Percentiles rank a stretch among this genome's conserved stretches.
phyloP scores from a whole-genome alignment of 2,888 invertebrate genomes.

The Leptarthrus brevirostris region DNA sequence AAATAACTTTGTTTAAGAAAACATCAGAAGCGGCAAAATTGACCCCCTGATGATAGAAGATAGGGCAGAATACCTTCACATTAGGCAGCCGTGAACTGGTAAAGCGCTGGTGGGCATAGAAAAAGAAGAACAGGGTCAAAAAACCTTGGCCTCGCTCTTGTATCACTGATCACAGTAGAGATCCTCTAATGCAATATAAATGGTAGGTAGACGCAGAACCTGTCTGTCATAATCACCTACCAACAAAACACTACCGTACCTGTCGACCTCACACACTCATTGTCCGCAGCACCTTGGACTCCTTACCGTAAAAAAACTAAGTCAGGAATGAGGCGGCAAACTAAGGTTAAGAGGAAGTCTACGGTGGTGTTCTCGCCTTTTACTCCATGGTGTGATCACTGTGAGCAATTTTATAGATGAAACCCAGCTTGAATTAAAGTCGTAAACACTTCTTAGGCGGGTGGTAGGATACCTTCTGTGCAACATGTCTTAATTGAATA shows the following conservation, averaged over 20 bases:
- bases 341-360: constrained; percentile 34
- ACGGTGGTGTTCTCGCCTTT: constrained; percentile 40
- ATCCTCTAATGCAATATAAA: constrained; percentile 15
- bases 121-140: constrained; percentile 30
- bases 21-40: constrained; percentile 40
- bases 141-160: constrained; percentile 43
- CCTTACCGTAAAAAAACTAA: constrained; percentile 13
- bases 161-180: neutral
- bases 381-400: constrained; percentile 31
- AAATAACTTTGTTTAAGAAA: constrained; percentile 3
- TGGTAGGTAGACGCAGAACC: constrained; percentile 40
- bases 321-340: constrained; percentile 16
- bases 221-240: constrained; percentile 45
- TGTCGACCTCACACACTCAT: constrained; percentile 42
- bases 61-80: constrained; percentile 19
- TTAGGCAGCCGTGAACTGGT: constrained; percentile 10
- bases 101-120: constrained; percentile 16
- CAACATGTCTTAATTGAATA: neutral
- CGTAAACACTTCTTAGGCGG: constrained; percentile 39
- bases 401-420: constrained; percentile 39
- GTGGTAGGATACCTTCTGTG: constrained; percentile 12
- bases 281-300: constrained; percentile 34
- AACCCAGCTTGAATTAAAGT: constrained; percentile 22
- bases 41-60: constrained; percentile 34
- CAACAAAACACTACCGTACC: constrained; percentile 29